These are phyloP conservation scores for Meghimatium bilineatum DNA, from an alignment of 2,888 invertebrate genomes.

Conservation along the genomic window DNA sequence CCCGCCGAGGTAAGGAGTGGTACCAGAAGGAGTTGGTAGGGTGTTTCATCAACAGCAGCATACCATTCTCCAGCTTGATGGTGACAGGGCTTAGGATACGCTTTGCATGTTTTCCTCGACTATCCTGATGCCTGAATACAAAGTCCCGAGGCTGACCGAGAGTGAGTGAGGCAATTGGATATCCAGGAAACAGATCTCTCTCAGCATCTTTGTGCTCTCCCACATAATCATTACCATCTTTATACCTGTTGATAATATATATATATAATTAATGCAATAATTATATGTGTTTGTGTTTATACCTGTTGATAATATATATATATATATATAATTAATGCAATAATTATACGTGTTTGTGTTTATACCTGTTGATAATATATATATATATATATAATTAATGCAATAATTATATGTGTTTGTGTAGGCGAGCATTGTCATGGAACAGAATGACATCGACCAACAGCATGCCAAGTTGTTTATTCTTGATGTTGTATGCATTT, in stretches of 20 bases:
- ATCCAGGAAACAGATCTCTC: slow-evolving; percentile 81
- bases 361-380: no score
- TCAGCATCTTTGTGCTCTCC: slow-evolving; percentile 86
- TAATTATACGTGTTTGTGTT: no score
- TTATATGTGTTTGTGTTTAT: no score
- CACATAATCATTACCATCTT: slow-evolving; percentile 84
- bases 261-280: no score
- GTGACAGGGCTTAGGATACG: slow-evolving; percentile 78
- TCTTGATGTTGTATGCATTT: no score
- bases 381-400: no score
- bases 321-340: no score
- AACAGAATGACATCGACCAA: no score
- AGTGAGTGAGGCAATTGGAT: slow-evolving; percentile 84
- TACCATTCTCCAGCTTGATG: slow-evolving; percentile 82
- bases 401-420: no score
- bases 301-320: no score
- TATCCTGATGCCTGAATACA: slow-evolving; percentile 81
- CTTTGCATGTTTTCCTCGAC: slow-evolving; percentile 64
- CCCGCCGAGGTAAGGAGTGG: slow-evolving; percentile 83
- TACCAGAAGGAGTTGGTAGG: slow-evolving; percentile 86
- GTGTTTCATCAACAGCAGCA: slow-evolving; percentile 84
- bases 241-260: slow-evolving; percentile 79
- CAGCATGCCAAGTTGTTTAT: no score
- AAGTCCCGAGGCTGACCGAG: slow-evolving; percentile 83
- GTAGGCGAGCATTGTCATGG: no score